A percentile compares a stretch with the other conserved stretches of the same genome.
phyloP scores from a whole-genome alignment of 2,797 vertebrate species.

The Allobates femoralis region DNA sequence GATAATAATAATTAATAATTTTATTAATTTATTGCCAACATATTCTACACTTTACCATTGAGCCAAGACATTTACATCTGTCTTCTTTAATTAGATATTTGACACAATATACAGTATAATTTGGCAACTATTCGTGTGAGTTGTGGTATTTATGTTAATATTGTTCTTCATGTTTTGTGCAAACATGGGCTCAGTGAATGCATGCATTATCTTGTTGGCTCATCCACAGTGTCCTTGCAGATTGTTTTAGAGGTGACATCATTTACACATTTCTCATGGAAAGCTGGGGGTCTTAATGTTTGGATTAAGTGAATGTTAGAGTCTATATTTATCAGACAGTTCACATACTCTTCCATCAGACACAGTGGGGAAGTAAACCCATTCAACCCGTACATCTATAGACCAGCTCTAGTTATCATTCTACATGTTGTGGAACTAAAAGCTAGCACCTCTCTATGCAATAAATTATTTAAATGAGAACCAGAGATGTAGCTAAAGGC shows the following conservation, averaged over 20 bases:
- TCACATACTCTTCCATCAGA: not conserved
- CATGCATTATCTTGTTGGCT: not conserved
- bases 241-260: conserved; percentile 11
- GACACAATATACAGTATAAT: too few species aligned
- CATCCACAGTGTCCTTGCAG: not conserved
- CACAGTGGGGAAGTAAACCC: not conserved
- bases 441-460: not conserved
- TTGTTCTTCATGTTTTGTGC: not conserved
- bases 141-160: too few species aligned
- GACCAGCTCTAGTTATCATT: not conserved
- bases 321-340: conserved; percentile 6
- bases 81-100: too few species aligned
- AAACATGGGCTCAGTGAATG: not conserved
- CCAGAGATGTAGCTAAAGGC: too few species aligned
- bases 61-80: too few species aligned
- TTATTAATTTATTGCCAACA: too few species aligned
- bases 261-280: not conserved
- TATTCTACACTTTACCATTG: too few species aligned
- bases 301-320: not conserved
- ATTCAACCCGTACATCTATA: not conserved
- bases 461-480: too few species aligned
- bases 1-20: too few species aligned
- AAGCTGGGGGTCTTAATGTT: not conserved
- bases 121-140: too few species aligned
- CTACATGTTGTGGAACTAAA: not conserved